These are phyloP conservation scores for Idaea aversata DNA, from an alignment of 2,888 invertebrate species.

Conservation along the genomic window DNA sequence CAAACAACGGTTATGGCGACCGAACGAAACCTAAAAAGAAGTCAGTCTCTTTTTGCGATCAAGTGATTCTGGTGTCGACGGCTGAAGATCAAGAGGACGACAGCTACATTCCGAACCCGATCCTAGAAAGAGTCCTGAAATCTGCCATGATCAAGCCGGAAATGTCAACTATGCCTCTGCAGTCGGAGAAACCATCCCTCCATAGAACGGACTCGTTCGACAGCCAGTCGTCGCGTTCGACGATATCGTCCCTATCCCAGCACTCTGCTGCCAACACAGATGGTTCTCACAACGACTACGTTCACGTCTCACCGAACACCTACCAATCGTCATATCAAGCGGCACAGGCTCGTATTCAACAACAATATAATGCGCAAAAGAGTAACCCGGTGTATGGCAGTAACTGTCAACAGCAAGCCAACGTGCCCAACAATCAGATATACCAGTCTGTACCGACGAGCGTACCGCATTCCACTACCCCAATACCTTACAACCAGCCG, in stretches of 20 bases:
- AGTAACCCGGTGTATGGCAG: slow-evolving; percentile 56
- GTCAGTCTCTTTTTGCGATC: slow-evolving; percentile 96
- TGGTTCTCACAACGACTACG: slow-evolving; percentile 60
- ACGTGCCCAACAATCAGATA: slow-evolving; percentile 53
- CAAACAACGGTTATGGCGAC: slow-evolving; percentile 67
- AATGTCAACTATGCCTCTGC: slow-evolving; percentile 74
- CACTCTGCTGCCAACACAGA: slow-evolving; percentile 62
- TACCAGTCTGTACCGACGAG: slow-evolving; percentile 62
- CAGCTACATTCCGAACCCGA: slow-evolving; percentile 94
- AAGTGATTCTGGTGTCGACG: slow-evolving; percentile 94
- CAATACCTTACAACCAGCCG: slow-evolving; percentile 67
- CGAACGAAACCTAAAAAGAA: slow-evolving; percentile 89
- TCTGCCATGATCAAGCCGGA: slow-evolving; percentile 89
- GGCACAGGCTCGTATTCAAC: slow-evolving; percentile 58
- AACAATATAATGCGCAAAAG: slow-evolving; percentile 62
- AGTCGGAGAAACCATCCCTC: slow-evolving; percentile 69
- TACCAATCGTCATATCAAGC: slow-evolving; percentile 63
- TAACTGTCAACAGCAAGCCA: slow-evolving; percentile 50
- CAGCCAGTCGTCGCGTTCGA: slow-evolving; percentile 75
- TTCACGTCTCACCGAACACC: slow-evolving; percentile 54
- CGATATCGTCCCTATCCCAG: slow-evolving; percentile 73
- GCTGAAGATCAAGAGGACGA: slow-evolving; percentile 96
- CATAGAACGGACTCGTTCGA: slow-evolving; percentile 76
- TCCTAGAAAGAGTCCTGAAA: slow-evolving; percentile 90
- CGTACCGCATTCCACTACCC: slow-evolving; percentile 51